Evolutionary conservation across 1,140 invertebrate species (phyloP), one percentile per base, ranked within the genome.

Genomic region (Solenopsis invicta): DNA sequence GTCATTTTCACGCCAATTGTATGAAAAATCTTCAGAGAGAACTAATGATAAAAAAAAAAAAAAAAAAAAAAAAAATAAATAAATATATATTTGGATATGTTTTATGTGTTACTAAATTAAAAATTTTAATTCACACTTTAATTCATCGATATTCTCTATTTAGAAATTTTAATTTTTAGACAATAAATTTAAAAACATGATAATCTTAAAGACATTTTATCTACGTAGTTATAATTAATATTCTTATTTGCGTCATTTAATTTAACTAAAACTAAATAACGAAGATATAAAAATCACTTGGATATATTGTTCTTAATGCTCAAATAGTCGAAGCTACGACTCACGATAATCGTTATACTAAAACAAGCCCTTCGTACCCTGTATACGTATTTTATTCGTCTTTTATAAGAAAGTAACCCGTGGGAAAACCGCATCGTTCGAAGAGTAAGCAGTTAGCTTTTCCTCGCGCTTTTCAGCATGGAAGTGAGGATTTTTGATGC

Each of bases 391-490:
- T 84, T 50, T 48, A 18, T 61, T 61, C 54, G 13, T 61, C 54
- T 75, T 84, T 74, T 48, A 34, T 21, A 45, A 34, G 45, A 61
- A 48, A 13, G 34, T 56, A 62, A 48, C 41, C 41, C 80, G 80
- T 84, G 80, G 54, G 80, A 84, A 84, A 84, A 84, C 69, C 69
- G 80, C 80, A 61, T 62, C 80, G 69, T 74, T 74, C 80, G 80
- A 71, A 64, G 71, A 37, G 69, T 61, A 61, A 84, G 80, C 80
- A 84, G 80, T 84, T 84, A 84, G 80, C 80, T 84, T 84, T 84
- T 74, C 80, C 24, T 61, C 80, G 29, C 54, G 34, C 66, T 71
- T 61, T 61, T 52, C 80, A 72, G 52, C 80, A 21, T 69, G 34
- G 34, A 71, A 74, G 69, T 41, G 54, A 74, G 69, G 69, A 84